Base-by-base conservation (phyloP, 1,140 invertebrate species). In the Pachyrhynchus sulphureomaculatus region DNA sequence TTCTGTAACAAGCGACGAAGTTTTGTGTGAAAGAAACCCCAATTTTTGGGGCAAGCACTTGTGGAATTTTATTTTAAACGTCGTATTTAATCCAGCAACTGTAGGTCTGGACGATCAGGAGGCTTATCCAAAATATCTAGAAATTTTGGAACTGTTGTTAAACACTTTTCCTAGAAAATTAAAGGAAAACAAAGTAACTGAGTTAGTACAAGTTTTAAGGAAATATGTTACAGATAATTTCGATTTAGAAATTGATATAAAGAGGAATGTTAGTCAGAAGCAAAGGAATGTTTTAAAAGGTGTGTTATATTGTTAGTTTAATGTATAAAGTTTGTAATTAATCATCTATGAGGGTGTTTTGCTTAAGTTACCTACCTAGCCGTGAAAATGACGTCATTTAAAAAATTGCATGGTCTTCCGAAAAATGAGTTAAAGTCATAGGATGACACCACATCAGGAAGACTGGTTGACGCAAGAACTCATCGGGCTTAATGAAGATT, bases 241-340 rank as follows among this genome's bases (percentile, higher is more conserved):
- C 18, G 17, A 24, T 18, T 32, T 24, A 15, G 34, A 65, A 21
- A 51, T 70, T 17, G 64, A 70, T 53, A 58, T 68, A 6, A 66
- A 63, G 3, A 44, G 18, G 36, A 54, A 62, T 37, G 59, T 70
- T 18, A 23, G 20, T 8, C 39, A 49, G 2, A 64, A 57, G 13
- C 64, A 70, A 33, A 66, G 58, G 23, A 63, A 56, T 56, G 20
- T 61, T 37, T 13, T 66, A 15, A 64, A 63, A 57, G 68, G 64
- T 23, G 23, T 8, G 36, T 10, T 39, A 39, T 17, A 13, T 39
- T 53, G 5, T n/a, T n/a, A n/a, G n/a, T n/a, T n/a, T n/a, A n/a
- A n/a, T n/a, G n/a, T n/a, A n/a, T n/a, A n/a, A n/a, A n/a, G n/a
- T n/a, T n/a, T n/a, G n/a, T n/a, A n/a, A n/a, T n/a, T n/a, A n/a